These are phyloP conservation scores for Carassius carassius DNA, from an alignment of 2,113 vertebrate species.

Conservation along the genomic window DNA sequence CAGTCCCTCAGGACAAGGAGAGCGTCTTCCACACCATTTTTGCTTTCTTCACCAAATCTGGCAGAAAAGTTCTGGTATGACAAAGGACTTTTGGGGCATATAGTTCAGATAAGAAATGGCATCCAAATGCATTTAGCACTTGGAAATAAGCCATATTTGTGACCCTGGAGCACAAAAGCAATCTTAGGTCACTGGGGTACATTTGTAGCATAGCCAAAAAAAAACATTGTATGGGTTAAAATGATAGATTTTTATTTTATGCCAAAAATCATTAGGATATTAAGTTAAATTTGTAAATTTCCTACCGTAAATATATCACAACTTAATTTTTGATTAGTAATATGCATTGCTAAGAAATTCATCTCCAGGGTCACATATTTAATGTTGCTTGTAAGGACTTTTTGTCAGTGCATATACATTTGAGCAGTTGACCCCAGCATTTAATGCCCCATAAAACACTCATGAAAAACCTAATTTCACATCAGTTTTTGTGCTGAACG, in stretches of 20 bases:
- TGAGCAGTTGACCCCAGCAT: background rate
- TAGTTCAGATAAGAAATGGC: background rate
- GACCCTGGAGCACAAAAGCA: no score
- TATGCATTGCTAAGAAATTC: no score
- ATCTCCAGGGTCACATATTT: background rate
- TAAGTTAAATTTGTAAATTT: no score
- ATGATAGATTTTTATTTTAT: no score
- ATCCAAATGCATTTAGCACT: background rate
- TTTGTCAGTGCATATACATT: background rate
- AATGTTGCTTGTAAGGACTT: background rate
- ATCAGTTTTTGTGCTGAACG: no score
- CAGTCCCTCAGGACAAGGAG: constrained; percentile 89
- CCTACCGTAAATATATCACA: no score
- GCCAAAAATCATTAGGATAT: no score
- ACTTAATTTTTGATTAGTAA: no score
- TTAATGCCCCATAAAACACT: background rate
- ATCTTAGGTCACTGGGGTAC: no score
- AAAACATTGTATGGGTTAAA: no score
- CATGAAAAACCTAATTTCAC: no score
- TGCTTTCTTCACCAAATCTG: constrained; percentile 95
- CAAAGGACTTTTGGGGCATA: background rate
- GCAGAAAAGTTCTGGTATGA: constrained; percentile 91
- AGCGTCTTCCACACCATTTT: constrained; percentile 98
- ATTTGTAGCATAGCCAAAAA: no score
- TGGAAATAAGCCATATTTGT: constrained; percentile 1